These are phyloP conservation scores for Malurus elegans DNA, from an alignment of 2,113 vertebrate species.

Conservation along the genomic window DNA sequence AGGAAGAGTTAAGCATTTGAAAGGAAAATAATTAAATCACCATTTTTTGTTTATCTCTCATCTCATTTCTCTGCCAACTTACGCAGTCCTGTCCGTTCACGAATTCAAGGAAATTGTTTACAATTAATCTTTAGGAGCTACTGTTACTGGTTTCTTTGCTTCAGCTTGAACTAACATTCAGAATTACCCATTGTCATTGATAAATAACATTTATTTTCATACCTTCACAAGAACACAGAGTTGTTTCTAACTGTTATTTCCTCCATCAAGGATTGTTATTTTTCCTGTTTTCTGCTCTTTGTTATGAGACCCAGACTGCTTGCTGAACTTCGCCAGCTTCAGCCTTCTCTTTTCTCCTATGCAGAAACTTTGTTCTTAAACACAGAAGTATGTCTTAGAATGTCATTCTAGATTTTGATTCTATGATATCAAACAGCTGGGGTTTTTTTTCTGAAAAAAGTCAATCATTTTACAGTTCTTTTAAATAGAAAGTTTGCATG, in stretches of 20 bases:
- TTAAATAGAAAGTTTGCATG: neutral
- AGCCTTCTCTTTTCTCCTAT: neutral
- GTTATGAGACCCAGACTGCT: neutral
- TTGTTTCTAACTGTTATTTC: neutral
- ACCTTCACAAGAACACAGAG: neutral
- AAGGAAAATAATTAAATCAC: neutral
- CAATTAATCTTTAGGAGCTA: neutral
- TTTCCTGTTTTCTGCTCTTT: neutral
- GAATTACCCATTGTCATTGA: neutral
- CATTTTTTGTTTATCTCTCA: neutral
- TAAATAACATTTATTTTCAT: constrained; percentile 1
- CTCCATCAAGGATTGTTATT: neutral
- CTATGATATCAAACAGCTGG: neutral
- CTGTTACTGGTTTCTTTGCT: neutral
- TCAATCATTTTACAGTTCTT: neutral
- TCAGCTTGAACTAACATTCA: neutral
- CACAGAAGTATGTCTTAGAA: neutral
- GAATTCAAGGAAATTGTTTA: neutral
- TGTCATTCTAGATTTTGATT: neutral
- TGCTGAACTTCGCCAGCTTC: neutral
- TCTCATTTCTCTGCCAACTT: neutral
- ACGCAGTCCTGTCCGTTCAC: neutral
- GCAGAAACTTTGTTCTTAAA: neutral
- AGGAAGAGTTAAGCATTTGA: neutral
- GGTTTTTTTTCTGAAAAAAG: neutral